phyloP scores from a whole-genome alignment of 1,140 invertebrate genomes.

The Drosophila tristis region DNA sequence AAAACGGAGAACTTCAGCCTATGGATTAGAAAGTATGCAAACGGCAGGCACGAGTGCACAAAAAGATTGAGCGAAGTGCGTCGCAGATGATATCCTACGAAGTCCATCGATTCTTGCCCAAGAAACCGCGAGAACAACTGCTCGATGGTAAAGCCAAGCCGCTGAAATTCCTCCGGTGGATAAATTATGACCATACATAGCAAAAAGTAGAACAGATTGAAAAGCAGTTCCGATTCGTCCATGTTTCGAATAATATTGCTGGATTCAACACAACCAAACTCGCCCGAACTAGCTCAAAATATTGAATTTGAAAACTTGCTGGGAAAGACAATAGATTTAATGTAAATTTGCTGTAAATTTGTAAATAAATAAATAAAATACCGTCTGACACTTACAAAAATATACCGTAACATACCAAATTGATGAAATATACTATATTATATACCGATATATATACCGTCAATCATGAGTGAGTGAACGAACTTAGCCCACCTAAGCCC shows the following conservation, averaged over 20 bases:
- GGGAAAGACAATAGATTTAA: too few relatives aligned
- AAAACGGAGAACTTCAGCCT: conserved; percentile 85
- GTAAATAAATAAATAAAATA: too few relatives aligned
- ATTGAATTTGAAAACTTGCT: too few relatives aligned
- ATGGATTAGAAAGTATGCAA: conserved; percentile 88
- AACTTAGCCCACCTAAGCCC: too few relatives aligned
- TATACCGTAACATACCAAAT: too few relatives aligned
- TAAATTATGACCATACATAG: conserved; percentile 89
- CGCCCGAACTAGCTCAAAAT: neutral
- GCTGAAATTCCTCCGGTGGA: conserved; percentile 90
- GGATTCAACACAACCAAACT: conserved; percentile 28
- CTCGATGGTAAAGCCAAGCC: conserved; percentile 90
- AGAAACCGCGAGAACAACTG: conserved; percentile 87
- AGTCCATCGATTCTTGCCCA: conserved; percentile 89
- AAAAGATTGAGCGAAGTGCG: conserved; percentile 88
- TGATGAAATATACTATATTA: conserved; percentile 18
- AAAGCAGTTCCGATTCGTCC: conserved; percentile 85
- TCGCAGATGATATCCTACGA: conserved; percentile 90
- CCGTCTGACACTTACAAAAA: too few relatives aligned
- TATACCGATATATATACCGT: too few relatives aligned
- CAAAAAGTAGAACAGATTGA: conserved; percentile 89
- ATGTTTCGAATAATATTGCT: conserved; percentile 76
- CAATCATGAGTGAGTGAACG: too few relatives aligned
- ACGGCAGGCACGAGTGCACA: conserved; percentile 88
- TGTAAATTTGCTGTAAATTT: too few relatives aligned